Percentiles rank a stretch among this genome's conserved stretches.
These are phyloP conservation scores for Acronicta aceris DNA, from an alignment of 2,888 invertebrate genomes.

Conservation along the genomic window DNA sequence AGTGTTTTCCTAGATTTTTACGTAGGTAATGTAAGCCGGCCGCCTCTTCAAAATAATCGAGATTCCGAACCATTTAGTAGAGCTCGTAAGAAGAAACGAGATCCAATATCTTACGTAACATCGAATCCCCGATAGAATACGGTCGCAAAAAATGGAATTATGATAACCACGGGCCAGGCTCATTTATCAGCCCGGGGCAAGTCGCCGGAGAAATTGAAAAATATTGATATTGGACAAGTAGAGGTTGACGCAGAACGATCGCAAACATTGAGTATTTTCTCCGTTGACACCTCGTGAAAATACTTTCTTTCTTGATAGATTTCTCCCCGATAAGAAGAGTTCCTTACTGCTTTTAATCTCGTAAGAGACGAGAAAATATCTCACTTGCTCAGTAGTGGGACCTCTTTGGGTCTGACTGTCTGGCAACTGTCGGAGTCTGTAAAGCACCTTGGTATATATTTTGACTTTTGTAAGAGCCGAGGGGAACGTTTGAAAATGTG, in stretches of 20 bases:
- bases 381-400: too few relatives aligned
- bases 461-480: too few relatives aligned
- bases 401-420: too few relatives aligned
- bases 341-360: too few relatives aligned
- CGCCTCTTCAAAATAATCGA: slow-evolving; percentile 1
- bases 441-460: too few relatives aligned
- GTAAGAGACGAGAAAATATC: too few relatives aligned
- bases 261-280: slow-evolving; percentile 2
- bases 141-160: slow-evolving; percentile 25
- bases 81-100: slow-evolving; percentile 19
- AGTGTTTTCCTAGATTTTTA: slow-evolving; percentile 8
- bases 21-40: not conserved
- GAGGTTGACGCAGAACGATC: not conserved
- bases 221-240: slow-evolving; percentile 28
- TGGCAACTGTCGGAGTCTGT: too few relatives aligned
- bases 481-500: too few relatives aligned
- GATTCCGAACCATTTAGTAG: slow-evolving; percentile 14
- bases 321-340: too few relatives aligned
- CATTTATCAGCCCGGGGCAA: slow-evolving; percentile 27
- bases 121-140: slow-evolving; percentile 10
- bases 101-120: slow-evolving; percentile 28
- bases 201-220: slow-evolving; percentile 36
- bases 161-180: slow-evolving; percentile 15
- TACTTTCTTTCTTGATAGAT: too few relatives aligned
- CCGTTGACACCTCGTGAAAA: not conserved